Evolutionary conservation across 2,888 invertebrate species (phyloP).

Genomic region (Serrognathus titanus): DNA sequence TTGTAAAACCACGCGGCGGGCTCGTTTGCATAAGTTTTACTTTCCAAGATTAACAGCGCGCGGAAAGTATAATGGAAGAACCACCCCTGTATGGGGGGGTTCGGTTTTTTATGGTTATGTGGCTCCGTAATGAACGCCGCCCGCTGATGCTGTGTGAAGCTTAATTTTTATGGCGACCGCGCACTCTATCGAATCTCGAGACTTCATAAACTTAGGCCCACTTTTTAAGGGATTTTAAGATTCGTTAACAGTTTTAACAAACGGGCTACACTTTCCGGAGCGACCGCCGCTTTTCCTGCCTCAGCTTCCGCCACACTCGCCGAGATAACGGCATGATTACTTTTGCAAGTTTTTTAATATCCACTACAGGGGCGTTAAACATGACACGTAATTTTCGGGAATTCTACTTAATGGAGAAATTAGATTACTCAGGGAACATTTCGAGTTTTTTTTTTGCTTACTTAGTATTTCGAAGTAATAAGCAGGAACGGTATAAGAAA

Average conservation of each 20-base stretch:
- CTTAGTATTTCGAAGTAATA: not conserved
- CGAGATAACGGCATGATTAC: conserved; percentile 40
- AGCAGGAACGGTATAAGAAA: too few relatives aligned
- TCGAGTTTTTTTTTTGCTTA: conserved; percentile 19
- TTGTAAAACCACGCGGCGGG: conserved; percentile 50
- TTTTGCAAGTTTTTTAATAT: conserved; percentile 48
- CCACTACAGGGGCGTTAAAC: conserved; percentile 42
- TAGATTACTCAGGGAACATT: conserved; percentile 23
- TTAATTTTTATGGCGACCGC: conserved; percentile 47
- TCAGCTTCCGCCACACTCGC: conserved; percentile 21
- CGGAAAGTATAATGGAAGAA: conserved; percentile 48
- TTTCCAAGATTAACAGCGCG: conserved; percentile 50
- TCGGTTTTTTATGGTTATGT: conserved; percentile 46
- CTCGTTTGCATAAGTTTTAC: conserved; percentile 52
- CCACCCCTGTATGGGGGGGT: conserved; percentile 24
- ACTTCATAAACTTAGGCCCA: conserved; percentile 46
- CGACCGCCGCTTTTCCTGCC: conserved; percentile 29
- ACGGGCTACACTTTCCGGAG: conserved; percentile 41
- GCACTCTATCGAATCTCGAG: conserved; percentile 39
- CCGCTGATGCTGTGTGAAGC: conserved; percentile 41
- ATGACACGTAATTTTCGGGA: conserved; percentile 42
- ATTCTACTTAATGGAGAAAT: conserved; percentile 42
- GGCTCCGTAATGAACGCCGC: conserved; percentile 44
- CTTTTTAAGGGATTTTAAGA: conserved; percentile 50
- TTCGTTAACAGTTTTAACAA: conserved; percentile 51